Evolutionary conservation across 2,797 vertebrate species (phyloP).

Genomic region (Pelodytes ibericus): DNA sequence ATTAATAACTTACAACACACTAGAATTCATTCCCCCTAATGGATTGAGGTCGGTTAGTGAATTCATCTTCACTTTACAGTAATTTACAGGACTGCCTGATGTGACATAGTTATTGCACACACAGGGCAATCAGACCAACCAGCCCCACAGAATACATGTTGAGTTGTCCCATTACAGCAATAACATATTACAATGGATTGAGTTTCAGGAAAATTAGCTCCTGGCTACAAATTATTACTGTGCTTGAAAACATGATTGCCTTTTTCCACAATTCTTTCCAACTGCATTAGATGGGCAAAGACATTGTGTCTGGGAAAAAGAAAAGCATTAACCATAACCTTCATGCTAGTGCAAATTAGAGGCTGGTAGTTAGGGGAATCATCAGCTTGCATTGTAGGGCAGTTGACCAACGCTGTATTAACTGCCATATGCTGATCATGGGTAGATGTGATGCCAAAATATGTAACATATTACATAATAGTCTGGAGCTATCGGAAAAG

Average conservation of each 20-base stretch:
- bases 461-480: neutral
- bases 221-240: conserved; percentile 89
- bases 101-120: conserved; percentile 64
- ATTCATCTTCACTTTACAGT: conserved; percentile 65
- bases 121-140: conserved; percentile 74
- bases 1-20: conserved; percentile 69
- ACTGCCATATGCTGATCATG: neutral
- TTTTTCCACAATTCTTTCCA: conserved; percentile 58
- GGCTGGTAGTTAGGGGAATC: conserved; percentile 2
- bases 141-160: conserved; percentile 70
- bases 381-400: neutral
- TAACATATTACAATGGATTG: conserved; percentile 90
- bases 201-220: conserved; percentile 96
- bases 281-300: conserved; percentile 22
- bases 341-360: neutral
- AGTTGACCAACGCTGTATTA: too few relatives aligned
- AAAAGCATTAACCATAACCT: conserved; percentile 8
- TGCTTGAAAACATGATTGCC: conserved; percentile 81
- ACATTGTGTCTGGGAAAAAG: neutral
- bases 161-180: conserved; percentile 83
- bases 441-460: neutral
- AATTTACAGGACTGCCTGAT: conserved; percentile 71
- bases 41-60: conserved; percentile 69
- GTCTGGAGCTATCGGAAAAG: neutral
- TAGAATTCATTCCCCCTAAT: conserved; percentile 68